These are phyloP conservation scores for Globicephala melas DNA, from an alignment of 2,113 vertebrate genomes.

Conservation along the genomic window DNA sequence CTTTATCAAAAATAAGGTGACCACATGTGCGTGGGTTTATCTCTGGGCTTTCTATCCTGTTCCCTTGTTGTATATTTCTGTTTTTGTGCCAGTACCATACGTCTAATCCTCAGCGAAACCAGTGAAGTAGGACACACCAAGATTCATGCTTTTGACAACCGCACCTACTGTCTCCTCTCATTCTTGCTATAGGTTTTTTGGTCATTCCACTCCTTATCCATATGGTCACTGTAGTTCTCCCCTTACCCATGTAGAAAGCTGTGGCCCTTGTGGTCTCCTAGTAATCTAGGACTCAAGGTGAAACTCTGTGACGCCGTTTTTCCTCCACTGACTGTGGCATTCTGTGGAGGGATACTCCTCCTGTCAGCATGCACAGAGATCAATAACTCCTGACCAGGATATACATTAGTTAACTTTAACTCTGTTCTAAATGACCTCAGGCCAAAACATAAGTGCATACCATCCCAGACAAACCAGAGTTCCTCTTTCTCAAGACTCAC, in stretches of 20 bases:
- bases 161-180: neutral
- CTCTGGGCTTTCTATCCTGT: no score
- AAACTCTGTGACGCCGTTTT: neutral
- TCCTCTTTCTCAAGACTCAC: neutral
- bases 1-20: no score
- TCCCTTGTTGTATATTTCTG: no score
- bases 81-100: no score
- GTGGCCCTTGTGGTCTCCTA: neutral
- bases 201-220: neutral
- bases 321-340: neutral
- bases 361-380: neutral
- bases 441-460: neutral
- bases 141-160: neutral
- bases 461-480: neutral
- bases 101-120: neutral
- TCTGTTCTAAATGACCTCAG: neutral
- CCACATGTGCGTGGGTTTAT: no score
- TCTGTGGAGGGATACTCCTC: neutral
- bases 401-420: neutral
- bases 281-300: neutral
- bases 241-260: neutral
- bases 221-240: neutral
- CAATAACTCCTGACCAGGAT: neutral
- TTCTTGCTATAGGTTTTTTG: neutral
- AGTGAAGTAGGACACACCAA: neutral